Evolutionary conservation across 2,888 invertebrate species (phyloP).

Genomic region (Limnephilus rhombicus): DNA sequence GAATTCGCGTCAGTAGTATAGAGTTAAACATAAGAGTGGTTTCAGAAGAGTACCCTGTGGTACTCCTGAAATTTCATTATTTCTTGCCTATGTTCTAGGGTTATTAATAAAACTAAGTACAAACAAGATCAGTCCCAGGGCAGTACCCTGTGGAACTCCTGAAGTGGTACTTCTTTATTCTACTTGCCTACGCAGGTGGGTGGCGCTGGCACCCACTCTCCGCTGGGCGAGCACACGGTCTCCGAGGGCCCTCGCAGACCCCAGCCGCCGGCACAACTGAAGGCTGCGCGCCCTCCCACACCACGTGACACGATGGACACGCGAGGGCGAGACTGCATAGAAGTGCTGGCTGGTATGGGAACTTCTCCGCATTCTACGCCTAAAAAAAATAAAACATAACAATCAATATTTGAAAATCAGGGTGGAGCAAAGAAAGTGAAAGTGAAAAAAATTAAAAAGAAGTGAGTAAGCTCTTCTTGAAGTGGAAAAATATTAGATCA

Average conservation of each 20-base stretch:
- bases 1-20: no score
- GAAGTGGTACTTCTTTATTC: not conserved
- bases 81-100: no score
- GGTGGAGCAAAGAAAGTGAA: no score
- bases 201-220: conserved; percentile 88
- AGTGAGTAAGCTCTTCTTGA: no score
- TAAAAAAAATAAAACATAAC: conserved; percentile 68
- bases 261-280: conserved; percentile 88
- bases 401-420: no score
- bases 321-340: conserved; percentile 81
- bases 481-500: not conserved
- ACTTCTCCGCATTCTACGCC: conserved; percentile 91
- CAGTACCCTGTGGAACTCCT: not conserved
- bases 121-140: not conserved
- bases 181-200: conserved; percentile 85
- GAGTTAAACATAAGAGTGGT: no score
- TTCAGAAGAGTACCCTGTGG: no score
- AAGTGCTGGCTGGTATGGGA: conserved; percentile 72
- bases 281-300: conserved; percentile 89
- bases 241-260: conserved; percentile 86
- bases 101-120: no score
- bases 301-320: conserved; percentile 87
- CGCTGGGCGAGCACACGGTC: conserved; percentile 86
- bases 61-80: no score
- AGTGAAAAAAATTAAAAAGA: no score